Conservation (phyloP, 2,888 invertebrate species). For the Synanthedon andrenaeformis region DNA sequence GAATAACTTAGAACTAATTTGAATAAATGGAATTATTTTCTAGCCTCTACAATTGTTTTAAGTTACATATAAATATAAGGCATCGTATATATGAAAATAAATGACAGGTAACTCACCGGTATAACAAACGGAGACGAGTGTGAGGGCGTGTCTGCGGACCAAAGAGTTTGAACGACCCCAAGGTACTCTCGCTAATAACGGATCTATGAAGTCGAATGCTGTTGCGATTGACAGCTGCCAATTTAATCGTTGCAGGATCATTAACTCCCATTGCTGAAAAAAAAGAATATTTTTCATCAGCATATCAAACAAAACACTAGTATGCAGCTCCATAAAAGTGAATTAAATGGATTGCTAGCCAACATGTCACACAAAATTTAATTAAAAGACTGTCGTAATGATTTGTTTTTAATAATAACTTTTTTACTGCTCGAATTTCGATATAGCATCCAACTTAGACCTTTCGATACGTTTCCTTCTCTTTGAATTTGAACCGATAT, state of each 20-base stretch:
- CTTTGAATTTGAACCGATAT: too few relatives aligned
- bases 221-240: slow-evolving; percentile 86
- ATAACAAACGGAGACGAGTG: slow-evolving; percentile 81
- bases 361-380: too few relatives aligned
- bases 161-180: slow-evolving; percentile 73
- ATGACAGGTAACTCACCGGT: slow-evolving; percentile 72
- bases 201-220: slow-evolving; percentile 86
- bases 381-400: too few relatives aligned
- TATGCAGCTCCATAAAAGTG: too few relatives aligned
- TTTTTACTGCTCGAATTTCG: background rate
- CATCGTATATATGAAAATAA: too few relatives aligned
- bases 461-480: too few relatives aligned
- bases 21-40: too few relatives aligned
- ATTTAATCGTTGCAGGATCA: slow-evolving; percentile 79
- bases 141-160: slow-evolving; percentile 79
- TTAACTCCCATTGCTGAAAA: slow-evolving; percentile 83
- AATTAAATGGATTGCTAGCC: background rate
- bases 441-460: too few relatives aligned
- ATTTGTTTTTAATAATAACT: too few relatives aligned
- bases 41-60: too few relatives aligned
- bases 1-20: too few relatives aligned
- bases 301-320: background rate
- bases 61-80: too few relatives aligned
- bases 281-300: slow-evolving; percentile 6
- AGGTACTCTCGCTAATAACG: slow-evolving; percentile 75